Base-by-base conservation (phyloP, 1,140 invertebrate species). In the Ips typographus region DNA sequence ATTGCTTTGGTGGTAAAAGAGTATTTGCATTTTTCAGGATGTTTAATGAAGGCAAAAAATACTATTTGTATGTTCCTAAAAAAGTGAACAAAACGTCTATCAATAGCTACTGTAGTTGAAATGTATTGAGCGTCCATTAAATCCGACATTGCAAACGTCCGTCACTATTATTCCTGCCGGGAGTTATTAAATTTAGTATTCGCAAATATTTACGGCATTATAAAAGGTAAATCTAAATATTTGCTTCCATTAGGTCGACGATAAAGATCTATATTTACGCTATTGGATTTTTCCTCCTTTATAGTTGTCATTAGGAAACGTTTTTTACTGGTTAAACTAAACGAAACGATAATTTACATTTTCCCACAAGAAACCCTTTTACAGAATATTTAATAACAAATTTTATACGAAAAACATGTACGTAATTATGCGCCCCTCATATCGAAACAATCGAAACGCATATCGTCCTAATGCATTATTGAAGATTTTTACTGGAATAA, bases 191-290 rank as follows among this genome's bases (percentile, higher is more conserved):
- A 59, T 59, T 59, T 59, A n/a, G 57, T 42, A 42, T 42, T 59
- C 57, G 57, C 57, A 40, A 59, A 40, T 59, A 42, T 59, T 59
- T 59, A 59, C 57, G 39, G 40, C 41, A 59, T 59, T 41, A 56
- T 56, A 59, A 59, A 59, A 42, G 57, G 38, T 41, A 59, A 59
- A 59, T n/a, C 40, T 59, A 59, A 59, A 59, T 59, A 59, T 59
- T 59, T 59, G 37, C 39, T 36, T 40, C 41, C 57, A 59, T 59
- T 59, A 59, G 57, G 42, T 37, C 42, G 57, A 59, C 57, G 57
- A 59, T 59, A 59, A 59, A 49, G 42, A 59, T 59, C 57, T 59
- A 59, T 59, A 59, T 59, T 59, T 59, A 59, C 39, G 57, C 42
- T 40, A 59, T 55, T 55, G n/a, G 22, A 22, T 49, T 49, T 22